Percentiles rank a stretch among this genome's conserved stretches.
Conservation (phyloP, 1,140 invertebrate species). For the Bicyclus anynana region DNA sequence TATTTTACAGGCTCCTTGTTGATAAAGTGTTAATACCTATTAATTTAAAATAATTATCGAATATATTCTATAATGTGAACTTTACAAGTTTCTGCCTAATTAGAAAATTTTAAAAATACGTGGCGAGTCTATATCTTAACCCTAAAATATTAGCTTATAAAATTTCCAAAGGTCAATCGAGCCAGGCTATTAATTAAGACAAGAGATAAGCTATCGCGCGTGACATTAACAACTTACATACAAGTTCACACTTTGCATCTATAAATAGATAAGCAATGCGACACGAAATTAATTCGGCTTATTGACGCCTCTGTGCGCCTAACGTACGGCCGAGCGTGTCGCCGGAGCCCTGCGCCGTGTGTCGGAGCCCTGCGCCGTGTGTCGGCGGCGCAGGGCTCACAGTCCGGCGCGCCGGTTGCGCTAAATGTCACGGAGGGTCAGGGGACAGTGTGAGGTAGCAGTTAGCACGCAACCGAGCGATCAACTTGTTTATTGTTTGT, state of each 20-base stretch:
- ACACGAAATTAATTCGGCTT: slow-evolving; percentile 23
- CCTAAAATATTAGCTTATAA: too few species aligned
- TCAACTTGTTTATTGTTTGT: not conserved
- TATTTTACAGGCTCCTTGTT: too few species aligned
- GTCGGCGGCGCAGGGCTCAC: too few species aligned
- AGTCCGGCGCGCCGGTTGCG: not conserved
- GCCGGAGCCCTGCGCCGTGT: too few species aligned
- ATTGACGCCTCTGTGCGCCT: slow-evolving; percentile 25
- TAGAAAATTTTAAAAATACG: too few species aligned
- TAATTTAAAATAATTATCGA: too few species aligned
- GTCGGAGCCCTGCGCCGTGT: too few species aligned
- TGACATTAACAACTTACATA: not conserved
- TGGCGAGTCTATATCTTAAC: too few species aligned
- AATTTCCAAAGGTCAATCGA: not conserved
- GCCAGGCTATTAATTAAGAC: not conserved
- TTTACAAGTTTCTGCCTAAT: too few species aligned
- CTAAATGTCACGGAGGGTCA: not conserved
- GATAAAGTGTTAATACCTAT: too few species aligned
- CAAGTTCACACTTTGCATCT: slow-evolving; percentile 9
- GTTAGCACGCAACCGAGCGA: not conserved
- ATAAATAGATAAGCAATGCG: slow-evolving; percentile 15
- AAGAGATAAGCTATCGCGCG: not conserved
- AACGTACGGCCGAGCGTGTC: slow-evolving; percentile 31
- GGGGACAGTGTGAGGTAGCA: not conserved
- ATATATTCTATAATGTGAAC: too few species aligned